Evolutionary conservation across 2,888 invertebrate species (phyloP).

Genomic region (Ferrisia virgata): DNA sequence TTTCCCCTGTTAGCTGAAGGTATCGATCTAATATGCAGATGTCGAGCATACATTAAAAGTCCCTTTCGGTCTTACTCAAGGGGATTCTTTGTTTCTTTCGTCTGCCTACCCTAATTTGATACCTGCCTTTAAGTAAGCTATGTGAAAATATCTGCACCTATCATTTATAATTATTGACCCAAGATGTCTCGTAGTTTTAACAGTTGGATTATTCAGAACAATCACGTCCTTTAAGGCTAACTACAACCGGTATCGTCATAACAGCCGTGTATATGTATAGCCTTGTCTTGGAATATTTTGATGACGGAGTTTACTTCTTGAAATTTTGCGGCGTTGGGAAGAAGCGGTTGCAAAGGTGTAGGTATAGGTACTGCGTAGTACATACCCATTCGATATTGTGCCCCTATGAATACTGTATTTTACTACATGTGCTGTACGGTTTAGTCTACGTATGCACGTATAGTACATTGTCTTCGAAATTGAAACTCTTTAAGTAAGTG

Average conservation of each 20-base stretch:
- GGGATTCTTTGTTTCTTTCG: constrained; percentile 39
- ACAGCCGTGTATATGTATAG: not conserved
- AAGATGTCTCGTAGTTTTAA: constrained; percentile 36
- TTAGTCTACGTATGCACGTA: too few relatives aligned
- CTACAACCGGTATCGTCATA: not conserved
- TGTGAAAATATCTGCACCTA: constrained; percentile 36
- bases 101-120: constrained; percentile 45
- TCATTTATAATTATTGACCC: constrained; percentile 40
- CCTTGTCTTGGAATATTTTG: not conserved
- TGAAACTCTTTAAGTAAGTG: too few relatives aligned
- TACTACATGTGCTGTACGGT: not conserved
- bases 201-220: constrained; percentile 42
- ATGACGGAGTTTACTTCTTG: not conserved
- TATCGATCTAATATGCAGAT: constrained; percentile 45
- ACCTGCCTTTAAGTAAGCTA: constrained; percentile 32
- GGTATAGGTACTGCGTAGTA: too few relatives aligned
- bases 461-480: not conserved
- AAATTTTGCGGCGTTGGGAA: not conserved
- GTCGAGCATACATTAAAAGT: constrained; percentile 41
- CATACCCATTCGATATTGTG: not conserved
- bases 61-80: constrained; percentile 35
- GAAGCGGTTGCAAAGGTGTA: not conserved
- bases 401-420: not conserved
- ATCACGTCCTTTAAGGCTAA: not conserved
- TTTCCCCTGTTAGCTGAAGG: not conserved